These are phyloP conservation scores for Eulemur mongoz DNA, from an alignment of 2,797 vertebrate species.

Conservation along the genomic window DNA sequence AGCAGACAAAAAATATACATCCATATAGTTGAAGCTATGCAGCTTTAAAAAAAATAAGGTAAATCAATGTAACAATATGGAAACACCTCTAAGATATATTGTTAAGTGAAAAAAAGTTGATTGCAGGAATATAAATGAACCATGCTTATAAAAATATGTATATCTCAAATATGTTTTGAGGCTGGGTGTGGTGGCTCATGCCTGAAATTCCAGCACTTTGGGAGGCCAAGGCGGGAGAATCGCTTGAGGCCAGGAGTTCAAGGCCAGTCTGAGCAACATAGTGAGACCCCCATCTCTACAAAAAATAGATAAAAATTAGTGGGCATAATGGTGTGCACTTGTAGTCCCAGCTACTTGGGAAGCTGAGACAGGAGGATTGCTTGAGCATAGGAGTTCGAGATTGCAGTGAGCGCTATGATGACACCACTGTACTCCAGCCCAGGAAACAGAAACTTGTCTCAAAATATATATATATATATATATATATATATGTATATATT, in stretches of 20 bases:
- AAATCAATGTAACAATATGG: background rate
- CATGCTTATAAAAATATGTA: background rate
- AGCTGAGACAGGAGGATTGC: background rate
- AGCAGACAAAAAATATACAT: background rate
- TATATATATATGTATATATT: background rate
- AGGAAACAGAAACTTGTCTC: background rate
- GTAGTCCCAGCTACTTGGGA: background rate
- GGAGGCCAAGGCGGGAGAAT: background rate
- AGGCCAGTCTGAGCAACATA: background rate
- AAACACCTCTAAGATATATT: background rate
- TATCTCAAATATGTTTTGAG: background rate
- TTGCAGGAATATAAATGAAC: too few relatives aligned
- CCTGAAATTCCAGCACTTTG: background rate
- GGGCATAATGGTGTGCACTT: background rate
- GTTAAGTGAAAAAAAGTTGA: background rate
- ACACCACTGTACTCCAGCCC: background rate
- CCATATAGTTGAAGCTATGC: background rate
- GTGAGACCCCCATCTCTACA: background rate
- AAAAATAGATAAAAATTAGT: background rate
- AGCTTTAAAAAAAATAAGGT: background rate
- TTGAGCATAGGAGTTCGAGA: background rate
- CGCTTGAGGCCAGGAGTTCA: background rate
- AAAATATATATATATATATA: background rate
- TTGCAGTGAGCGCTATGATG: background rate
- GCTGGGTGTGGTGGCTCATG: background rate